A percentile compares a stretch with the other conserved stretches of the same genome.
phyloP scores from a whole-genome alignment of 1,140 invertebrate genomes.

The Zeugodacus cucurbitae region DNA sequence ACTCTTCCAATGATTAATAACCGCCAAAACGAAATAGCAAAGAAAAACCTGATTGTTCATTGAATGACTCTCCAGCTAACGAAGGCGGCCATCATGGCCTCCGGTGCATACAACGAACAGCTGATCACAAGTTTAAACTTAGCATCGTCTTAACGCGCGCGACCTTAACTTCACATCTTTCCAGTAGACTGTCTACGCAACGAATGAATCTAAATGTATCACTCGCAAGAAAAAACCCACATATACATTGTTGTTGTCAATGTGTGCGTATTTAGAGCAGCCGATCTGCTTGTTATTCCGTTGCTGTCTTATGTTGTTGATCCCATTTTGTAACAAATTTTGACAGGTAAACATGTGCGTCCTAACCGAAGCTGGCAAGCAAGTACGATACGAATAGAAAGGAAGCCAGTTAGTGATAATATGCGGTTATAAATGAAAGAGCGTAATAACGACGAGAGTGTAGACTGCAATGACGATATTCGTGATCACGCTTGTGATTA shows the following conservation, averaged over 20 bases:
- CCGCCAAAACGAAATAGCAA: not conserved
- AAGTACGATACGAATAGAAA: not conserved
- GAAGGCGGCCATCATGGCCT: constrained; percentile 16
- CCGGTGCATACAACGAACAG: not conserved
- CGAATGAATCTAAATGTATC: not conserved
- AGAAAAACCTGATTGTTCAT: constrained; percentile 10
- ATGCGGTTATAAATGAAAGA: not conserved
- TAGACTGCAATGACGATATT: not conserved
- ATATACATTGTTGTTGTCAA: not conserved
- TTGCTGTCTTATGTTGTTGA: not conserved
- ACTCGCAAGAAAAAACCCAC: not conserved
- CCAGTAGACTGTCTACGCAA: not conserved
- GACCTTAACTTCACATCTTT: not conserved
- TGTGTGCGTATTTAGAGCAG: not conserved
- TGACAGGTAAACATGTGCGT: constrained; percentile 41
- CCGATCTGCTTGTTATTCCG: not conserved
- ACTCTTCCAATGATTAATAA: not conserved
- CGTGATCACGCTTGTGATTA: not conserved
- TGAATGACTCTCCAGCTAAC: not conserved
- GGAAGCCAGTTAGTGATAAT: constrained; percentile 19
- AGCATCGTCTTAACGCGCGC: not conserved
- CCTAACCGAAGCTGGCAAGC: not conserved
- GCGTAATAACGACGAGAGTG: not conserved
- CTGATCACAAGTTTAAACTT: not conserved
- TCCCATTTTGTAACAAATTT: constrained; percentile 45